These are phyloP conservation scores for Clarias pachynema DNA, from an alignment of 2,797 vertebrate species.

Conservation along the genomic window DNA sequence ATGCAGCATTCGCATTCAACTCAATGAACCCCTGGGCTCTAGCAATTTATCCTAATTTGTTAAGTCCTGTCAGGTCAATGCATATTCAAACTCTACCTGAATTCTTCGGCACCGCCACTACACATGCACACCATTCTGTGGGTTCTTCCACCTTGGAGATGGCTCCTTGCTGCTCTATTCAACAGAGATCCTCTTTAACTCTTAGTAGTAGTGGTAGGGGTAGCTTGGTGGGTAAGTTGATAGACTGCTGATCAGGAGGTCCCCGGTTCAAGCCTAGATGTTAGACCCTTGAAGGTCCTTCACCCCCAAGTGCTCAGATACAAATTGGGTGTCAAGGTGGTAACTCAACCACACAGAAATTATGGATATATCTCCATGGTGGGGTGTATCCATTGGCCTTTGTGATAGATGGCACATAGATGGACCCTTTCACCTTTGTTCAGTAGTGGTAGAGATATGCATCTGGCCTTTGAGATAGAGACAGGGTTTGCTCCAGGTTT, in stretches of 20 bases:
- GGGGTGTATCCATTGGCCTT: no score
- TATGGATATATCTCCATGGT: no score
- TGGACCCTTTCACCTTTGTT: no score
- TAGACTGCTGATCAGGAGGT: no score
- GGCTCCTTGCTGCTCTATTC: background rate
- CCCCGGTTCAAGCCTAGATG: no score
- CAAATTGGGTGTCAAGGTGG: no score
- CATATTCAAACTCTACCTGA: background rate
- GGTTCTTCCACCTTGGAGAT: background rate
- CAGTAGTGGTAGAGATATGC: background rate
- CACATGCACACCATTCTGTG: background rate
- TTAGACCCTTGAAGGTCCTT: no score
- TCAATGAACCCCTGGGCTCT: background rate
- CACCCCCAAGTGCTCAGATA: no score
- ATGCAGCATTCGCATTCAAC: background rate
- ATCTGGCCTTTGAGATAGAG: background rate
- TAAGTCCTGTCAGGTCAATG: background rate
- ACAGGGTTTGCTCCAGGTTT: background rate
- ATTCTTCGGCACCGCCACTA: background rate
- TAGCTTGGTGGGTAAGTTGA: background rate
- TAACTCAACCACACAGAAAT: no score
- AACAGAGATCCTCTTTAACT: background rate
- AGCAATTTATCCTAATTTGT: background rate
- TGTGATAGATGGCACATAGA: no score
- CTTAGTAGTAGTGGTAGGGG: background rate